Evolutionary conservation across 1,140 invertebrate species (phyloP).

Genomic region (Sarcophaga peregrina): DNA sequence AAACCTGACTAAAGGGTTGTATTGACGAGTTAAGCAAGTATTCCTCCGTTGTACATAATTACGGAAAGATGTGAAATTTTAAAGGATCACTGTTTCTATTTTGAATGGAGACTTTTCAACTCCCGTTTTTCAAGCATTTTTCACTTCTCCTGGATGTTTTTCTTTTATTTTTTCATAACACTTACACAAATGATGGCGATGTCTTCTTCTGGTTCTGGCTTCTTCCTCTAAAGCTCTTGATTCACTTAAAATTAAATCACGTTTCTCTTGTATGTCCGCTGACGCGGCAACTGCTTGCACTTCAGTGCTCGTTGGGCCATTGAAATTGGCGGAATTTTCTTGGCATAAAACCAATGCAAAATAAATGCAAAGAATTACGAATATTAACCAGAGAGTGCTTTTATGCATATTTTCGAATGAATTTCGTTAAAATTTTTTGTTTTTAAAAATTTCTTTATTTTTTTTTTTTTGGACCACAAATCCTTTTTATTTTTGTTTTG

Average conservation of each 20-base stretch:
- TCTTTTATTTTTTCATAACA: background rate
- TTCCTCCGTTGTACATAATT: too few relatives aligned
- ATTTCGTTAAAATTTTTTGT: background rate
- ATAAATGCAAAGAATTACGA: conserved; percentile 35
- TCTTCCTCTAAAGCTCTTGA: conserved; percentile 2
- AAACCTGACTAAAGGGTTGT: too few relatives aligned
- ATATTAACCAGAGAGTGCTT: conserved; percentile 41
- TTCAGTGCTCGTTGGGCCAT: too few relatives aligned
- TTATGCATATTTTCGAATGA: conserved; percentile 26
- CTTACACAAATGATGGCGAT: conserved; percentile 43
- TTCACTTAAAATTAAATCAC: conserved; percentile 13
- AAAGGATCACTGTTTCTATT: too few relatives aligned
- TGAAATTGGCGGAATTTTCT: background rate
- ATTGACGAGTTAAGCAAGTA: too few relatives aligned
- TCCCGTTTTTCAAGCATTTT: too few relatives aligned
- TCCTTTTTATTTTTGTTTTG: background rate
- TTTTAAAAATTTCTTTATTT: background rate
- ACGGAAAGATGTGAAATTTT: too few relatives aligned
- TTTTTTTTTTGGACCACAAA: background rate
- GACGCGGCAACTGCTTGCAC: background rate
- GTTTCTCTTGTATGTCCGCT: background rate
- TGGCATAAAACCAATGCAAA: conserved; percentile 40
- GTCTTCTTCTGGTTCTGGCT: conserved; percentile 42
- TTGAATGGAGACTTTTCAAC: too few relatives aligned
- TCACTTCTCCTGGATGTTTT: too few relatives aligned